phyloP scores from a whole-genome alignment of 2,113 vertebrate genomes.

The Edolisoma coerulescens region DNA sequence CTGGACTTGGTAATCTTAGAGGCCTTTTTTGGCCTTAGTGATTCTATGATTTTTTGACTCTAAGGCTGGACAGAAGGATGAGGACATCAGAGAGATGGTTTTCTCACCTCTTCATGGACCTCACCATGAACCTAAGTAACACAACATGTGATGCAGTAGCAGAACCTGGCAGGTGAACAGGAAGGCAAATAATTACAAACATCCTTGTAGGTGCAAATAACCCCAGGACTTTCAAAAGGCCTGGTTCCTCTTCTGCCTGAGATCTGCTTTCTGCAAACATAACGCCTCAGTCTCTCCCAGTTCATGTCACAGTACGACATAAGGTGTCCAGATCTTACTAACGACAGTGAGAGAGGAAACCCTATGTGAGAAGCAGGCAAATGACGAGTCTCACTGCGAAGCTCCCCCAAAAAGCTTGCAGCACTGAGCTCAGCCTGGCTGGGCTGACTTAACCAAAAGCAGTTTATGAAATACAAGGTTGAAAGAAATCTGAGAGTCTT shows the following conservation, averaged over 20 bases:
- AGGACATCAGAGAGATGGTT: accelerated
- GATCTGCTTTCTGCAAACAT: not conserved
- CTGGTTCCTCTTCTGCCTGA: not conserved
- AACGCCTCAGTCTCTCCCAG: not conserved
- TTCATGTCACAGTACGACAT: not conserved
- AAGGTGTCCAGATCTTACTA: not conserved
- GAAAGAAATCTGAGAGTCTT: not conserved
- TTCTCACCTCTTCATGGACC: not conserved
- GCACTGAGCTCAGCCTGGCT: not conserved
- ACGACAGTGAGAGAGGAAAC: not conserved
- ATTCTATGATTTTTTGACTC: not conserved
- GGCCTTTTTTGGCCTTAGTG: not conserved
- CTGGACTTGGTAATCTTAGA: not conserved
- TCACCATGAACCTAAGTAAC: not conserved
- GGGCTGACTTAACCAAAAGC: not conserved
- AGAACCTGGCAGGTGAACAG: not conserved
- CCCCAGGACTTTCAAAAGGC: not conserved
- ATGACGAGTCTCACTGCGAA: not conserved
- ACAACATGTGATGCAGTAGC: not conserved
- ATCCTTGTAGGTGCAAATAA: not conserved
- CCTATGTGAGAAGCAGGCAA: not conserved
- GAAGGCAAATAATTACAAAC: not conserved
- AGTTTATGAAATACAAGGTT: not conserved
- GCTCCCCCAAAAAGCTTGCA: not conserved
- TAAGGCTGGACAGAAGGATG: not conserved